Evolutionary conservation across 2,113 vertebrate genomes (phyloP).

Genomic region (Chunga burmeisteri): DNA sequence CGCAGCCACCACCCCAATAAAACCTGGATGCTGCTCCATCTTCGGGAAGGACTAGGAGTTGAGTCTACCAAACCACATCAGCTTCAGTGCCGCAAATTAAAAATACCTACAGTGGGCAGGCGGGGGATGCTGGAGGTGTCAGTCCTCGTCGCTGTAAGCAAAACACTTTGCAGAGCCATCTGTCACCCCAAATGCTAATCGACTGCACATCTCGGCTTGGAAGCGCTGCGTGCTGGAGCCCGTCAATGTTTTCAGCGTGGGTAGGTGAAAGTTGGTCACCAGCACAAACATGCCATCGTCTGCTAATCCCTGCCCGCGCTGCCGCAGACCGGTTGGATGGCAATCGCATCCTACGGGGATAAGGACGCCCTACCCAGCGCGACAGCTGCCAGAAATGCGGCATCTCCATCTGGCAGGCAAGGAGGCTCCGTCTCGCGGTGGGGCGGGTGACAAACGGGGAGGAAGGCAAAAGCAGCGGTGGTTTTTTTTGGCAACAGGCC

Average conservation of each 20-base stretch:
- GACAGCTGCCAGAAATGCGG: not conserved
- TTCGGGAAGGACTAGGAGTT: not conserved
- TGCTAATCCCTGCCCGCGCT: accelerated
- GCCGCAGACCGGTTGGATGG: not conserved
- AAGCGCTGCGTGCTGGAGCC: not conserved
- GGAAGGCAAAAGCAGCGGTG: not conserved
- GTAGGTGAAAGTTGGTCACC: not conserved
- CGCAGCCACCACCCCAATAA: not conserved
- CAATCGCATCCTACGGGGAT: not conserved
- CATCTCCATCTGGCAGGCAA: not conserved
- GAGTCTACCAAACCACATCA: not conserved
- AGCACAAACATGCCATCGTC: not conserved
- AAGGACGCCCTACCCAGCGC: not conserved
- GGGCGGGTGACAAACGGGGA: not conserved
- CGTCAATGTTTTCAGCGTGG: not conserved
- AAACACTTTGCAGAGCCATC: not conserved
- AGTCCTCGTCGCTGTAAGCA: not conserved
- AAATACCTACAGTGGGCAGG: not conserved
- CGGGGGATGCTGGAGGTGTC: not conserved
- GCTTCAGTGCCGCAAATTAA: not conserved
- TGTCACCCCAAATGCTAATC: not conserved
- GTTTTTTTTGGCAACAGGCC: not conserved
- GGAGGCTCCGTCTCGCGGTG: not conserved
- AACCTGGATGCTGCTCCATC: not conserved
- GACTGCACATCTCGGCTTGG: not conserved